Evolutionary conservation across 2,888 invertebrate species (phyloP), one percentile per base, ranked within the genome.

Genomic region (Bombylius major): DNA sequence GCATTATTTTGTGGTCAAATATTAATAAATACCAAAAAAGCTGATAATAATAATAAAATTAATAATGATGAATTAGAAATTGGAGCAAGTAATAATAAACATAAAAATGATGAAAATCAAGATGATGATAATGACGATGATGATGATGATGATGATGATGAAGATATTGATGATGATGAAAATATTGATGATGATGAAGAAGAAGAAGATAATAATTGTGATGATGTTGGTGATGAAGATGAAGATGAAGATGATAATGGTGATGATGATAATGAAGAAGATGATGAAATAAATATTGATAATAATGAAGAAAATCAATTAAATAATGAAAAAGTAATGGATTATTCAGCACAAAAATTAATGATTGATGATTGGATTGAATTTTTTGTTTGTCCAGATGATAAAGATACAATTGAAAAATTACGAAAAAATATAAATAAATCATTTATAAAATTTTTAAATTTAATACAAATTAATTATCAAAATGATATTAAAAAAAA

Each of bases 321-420:
- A 23, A 23, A 23, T 23, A 23, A 23, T 23, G 23, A 23, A 23
- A 23, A 23, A 23, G 23, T 23, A 23, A 23, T 23, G 23, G 23
- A 23, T 23, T 23, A 23, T 23, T 23, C 23, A 23, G 23, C 23
- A 23, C 55, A 55, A 31, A 58, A 62, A 23, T 72, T 88, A 45
- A 80, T 82, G 50, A 71, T 89, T 0, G 87, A 88, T 66, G 85
- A 86, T 58, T 88, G 87, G 87, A 79, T 86, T 60, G 79, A 81
- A 5, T 88, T 88, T 68, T 79, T 81, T 47, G 77, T 84, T 0
- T 83, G 84, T 66, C 79, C 81, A 0, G 81, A 83, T 34, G 82
- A 84, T 54, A 83, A 82, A 0, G 77, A 80, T 45, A 66, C 82
- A 63, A 79, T 82, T 1, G 77, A 83, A 61, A 80, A 84, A 63